Base-by-base conservation (phyloP, 2,113 vertebrate species). In the Ceyx cyanopectus region DNA sequence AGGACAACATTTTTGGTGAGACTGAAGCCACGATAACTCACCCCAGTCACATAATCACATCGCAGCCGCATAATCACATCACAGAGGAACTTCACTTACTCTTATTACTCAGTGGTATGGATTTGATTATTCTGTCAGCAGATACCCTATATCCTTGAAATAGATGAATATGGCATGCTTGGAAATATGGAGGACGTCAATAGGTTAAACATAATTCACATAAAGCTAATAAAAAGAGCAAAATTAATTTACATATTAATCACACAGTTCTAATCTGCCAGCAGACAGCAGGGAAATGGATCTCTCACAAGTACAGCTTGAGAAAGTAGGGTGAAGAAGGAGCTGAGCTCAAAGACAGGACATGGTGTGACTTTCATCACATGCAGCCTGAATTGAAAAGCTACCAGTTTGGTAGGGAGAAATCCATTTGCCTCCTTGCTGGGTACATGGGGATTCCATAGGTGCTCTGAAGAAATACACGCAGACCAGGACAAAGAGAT, bases 181-280 rank as follows among this genome's bases (percentile, higher is more conserved):
- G 75, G 37, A 93, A 94, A 87, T 85, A 93, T 18, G 74, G 51
- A 87, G 34, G 87, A 91, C 0, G 1, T 60, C 67, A 73, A 48
- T 51, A 96, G 46, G 81, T 87, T 87, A 95, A 89, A 70, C 75
- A 89, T 96, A 95, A 94, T 79, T 96, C 89, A 94, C 51, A 80
- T 60, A 73, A 84, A 93, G 74, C 84, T 92, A 87, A 93, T 89
- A 85, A 91, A 92, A 94, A 60, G 73, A 79, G 68, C 32, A 72
- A 94, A 93, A 95, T 82, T 87, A 51, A 94, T 95, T 96, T 96
- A 48, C 92, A 87, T 96, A 95, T 85, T 95, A 91, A 96, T 92
- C 89, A 87, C 40, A 50, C 56, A 84, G 56, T 73, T 94, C 74
- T 84, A 90, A 91, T 86, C 92, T 91, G 66, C 34, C 46, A 85